These are phyloP conservation scores for Drosophila crucigera DNA, from an alignment of 2,888 invertebrate species.

Conservation along the genomic window DNA sequence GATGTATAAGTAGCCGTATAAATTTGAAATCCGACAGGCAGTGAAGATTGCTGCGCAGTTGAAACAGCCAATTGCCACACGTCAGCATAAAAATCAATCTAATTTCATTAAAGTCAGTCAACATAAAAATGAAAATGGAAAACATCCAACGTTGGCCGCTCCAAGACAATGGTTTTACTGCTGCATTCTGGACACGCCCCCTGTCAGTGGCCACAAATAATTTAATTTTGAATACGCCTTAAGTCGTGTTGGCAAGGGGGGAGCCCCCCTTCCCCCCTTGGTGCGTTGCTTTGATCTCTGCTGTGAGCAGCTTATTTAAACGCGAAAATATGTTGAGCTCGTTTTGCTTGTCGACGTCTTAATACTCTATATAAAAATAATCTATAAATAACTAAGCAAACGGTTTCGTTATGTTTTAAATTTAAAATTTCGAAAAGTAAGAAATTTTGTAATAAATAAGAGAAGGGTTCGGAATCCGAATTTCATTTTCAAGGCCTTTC, in stretches of 20 bases:
- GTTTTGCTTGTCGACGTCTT: neutral
- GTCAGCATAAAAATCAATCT: slow-evolving; percentile 75
- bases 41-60: neutral
- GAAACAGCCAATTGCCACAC: slow-evolving; percentile 45
- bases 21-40: slow-evolving; percentile 47
- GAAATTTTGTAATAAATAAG: neutral
- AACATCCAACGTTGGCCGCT: neutral
- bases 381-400: neutral
- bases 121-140: slow-evolving; percentile 51
- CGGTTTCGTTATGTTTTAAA: neutral
- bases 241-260: neutral
- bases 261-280: no score
- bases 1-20: slow-evolving; percentile 77
- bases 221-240: slow-evolving; percentile 55
- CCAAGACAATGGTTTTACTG: slow-evolving; percentile 36
- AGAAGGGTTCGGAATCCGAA: no score
- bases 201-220: slow-evolving; percentile 18
- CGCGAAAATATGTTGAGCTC: neutral
- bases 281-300: slow-evolving; percentile 20
- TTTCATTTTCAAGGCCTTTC: no score
- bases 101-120: slow-evolving; percentile 77
- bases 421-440: neutral
- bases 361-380: neutral
- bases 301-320: slow-evolving; percentile 45
- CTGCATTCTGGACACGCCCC: slow-evolving; percentile 1